A percentile compares a stretch with the other conserved stretches of the same genome.
Conservation (phyloP, 2,113 vertebrate species). For the Python bivittatus region DNA sequence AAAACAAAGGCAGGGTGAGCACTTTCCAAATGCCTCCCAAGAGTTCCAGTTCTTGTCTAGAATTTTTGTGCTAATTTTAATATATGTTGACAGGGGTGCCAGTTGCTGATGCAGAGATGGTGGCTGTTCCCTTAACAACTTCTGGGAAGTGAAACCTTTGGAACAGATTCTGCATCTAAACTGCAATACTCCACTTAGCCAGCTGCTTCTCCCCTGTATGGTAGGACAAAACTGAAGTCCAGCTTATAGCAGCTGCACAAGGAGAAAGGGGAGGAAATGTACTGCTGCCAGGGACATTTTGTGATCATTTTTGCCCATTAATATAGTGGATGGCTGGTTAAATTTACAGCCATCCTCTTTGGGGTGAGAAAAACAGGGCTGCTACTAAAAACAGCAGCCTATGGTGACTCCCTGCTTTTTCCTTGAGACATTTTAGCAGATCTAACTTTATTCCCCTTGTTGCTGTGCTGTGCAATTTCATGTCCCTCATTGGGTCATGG, state of each 20-base stretch:
- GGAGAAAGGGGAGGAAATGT: background rate
- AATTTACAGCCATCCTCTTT: background rate
- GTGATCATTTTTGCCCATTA: background rate
- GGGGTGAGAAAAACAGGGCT: background rate
- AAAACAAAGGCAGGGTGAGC: slow-evolving; percentile 75
- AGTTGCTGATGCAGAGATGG: background rate
- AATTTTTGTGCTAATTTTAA: background rate
- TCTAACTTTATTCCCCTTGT: background rate
- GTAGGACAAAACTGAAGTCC: background rate
- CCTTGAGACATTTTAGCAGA: background rate
- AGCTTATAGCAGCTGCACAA: background rate
- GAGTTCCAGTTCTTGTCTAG: background rate
- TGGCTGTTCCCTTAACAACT: background rate
- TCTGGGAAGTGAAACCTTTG: background rate
- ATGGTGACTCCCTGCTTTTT: background rate
- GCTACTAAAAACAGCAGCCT: background rate
- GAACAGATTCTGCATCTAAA: background rate
- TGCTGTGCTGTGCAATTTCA: background rate
- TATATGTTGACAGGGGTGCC: background rate
- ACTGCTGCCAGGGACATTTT: background rate
- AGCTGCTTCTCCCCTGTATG: background rate
- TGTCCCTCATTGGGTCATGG: background rate
- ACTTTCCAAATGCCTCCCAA: background rate
- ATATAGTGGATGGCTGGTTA: background rate
- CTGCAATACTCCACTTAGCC: background rate